These are phyloP conservation scores for Maylandia zebra DNA, from an alignment of 2,113 vertebrate genomes.

Conservation along the genomic window DNA sequence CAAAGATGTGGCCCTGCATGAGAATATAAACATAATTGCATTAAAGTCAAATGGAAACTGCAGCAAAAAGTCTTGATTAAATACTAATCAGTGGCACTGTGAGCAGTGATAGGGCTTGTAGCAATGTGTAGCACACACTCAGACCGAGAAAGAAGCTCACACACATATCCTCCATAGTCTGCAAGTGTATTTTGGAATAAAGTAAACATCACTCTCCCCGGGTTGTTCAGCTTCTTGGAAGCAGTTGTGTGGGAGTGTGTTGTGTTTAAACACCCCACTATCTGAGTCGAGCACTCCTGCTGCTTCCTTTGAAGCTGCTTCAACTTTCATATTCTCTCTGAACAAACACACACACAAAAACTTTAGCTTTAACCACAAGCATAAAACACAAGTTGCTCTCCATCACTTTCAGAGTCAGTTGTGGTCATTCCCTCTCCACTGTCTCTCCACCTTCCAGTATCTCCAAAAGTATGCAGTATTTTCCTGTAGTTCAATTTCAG, in stretches of 20 bases:
- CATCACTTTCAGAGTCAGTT: neutral
- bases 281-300: conserved; percentile 10
- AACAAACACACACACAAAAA: neutral
- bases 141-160: neutral
- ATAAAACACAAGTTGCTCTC: neutral
- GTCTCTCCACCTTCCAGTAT: neutral
- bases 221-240: conserved; percentile 29
- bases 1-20: neutral
- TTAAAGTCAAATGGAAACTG: neutral
- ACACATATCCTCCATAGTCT: neutral
- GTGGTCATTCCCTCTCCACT: neutral
- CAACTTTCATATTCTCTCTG: conserved; percentile 29
- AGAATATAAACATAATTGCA: conserved; percentile 3
- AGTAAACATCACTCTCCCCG: conserved; percentile 32
- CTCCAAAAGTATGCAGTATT: neutral
- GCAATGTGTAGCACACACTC: neutral
- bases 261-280: conserved; percentile 33
- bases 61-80: neutral
- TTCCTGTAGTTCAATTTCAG: neutral
- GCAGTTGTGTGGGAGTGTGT: conserved; percentile 39
- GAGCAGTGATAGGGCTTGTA: neutral
- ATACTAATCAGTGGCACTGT: neutral
- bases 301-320: conserved; percentile 26
- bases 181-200: conserved; percentile 8
- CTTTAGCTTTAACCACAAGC: neutral